These are phyloP conservation scores for Bradypodion pumilum DNA, from an alignment of 2,797 vertebrate genomes.

Conservation along the genomic window DNA sequence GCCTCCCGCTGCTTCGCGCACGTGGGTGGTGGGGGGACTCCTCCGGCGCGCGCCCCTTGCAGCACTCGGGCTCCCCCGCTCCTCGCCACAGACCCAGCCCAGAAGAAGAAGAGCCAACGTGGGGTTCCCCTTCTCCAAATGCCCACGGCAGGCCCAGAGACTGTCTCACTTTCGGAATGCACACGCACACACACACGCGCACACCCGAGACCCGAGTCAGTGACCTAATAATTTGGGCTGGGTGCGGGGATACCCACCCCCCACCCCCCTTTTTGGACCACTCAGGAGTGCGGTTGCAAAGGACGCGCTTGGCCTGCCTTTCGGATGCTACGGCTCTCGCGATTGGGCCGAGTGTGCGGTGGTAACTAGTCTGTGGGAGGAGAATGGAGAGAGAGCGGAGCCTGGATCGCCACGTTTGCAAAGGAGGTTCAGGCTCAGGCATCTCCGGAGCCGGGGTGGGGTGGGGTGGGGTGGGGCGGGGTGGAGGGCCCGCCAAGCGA, in stretches of 20 bases:
- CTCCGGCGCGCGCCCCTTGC: not conserved
- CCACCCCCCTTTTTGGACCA: not conserved
- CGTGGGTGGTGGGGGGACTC: not conserved
- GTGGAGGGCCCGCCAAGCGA: not conserved
- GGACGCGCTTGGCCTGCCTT: rapidly evolving
- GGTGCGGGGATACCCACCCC: not conserved
- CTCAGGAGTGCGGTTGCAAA: constrained; percentile 14
- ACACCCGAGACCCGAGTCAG: no score
- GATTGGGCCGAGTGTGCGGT: constrained; percentile 23
- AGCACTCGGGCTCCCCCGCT: not conserved
- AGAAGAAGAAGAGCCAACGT: not conserved
- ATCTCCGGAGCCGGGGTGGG: not conserved
- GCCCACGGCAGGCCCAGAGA: not conserved
- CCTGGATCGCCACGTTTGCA: constrained; percentile 70
- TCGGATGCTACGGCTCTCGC: not conserved
- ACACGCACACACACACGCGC: no score
- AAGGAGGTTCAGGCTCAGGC: not conserved
- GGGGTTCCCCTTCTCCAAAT: not conserved
- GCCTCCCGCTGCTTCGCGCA: not conserved
- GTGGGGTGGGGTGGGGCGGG: no score
- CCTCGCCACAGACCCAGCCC: not conserved
- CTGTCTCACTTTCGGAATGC: not conserved
- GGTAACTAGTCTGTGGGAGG: not conserved
- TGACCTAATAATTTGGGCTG: constrained; percentile 12
- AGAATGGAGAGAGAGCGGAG: not conserved